Evolutionary conservation across 2,113 vertebrate genomes (phyloP).

Genomic region (Ammodytes dubius): DNA sequence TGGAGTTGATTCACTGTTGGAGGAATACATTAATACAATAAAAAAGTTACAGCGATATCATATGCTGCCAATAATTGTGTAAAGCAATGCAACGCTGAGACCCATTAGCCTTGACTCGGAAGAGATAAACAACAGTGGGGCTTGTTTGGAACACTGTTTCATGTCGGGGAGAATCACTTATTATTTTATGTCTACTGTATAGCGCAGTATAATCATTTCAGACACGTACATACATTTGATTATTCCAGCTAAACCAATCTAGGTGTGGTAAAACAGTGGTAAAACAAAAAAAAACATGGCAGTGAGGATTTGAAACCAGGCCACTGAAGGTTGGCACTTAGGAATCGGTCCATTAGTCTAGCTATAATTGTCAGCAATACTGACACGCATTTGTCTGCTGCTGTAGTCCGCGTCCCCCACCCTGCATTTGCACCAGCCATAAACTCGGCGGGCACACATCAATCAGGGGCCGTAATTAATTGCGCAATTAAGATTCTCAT

Average conservation of each 20-base stretch:
- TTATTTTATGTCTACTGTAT: conserved; percentile 21
- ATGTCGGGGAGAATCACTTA: not conserved
- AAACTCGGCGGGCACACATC: conserved; percentile 84
- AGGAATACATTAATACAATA: conserved; percentile 13
- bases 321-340: conserved; percentile 52
- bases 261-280: not conserved
- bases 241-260: conserved; percentile 22
- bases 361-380: conserved; percentile 75
- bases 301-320: conserved; percentile 50
- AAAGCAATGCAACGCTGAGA: conserved; percentile 31
- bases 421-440: conserved; percentile 63
- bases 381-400: conserved; percentile 73
- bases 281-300: conserved; percentile 21
- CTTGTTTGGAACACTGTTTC: conserved; percentile 30
- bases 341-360: conserved; percentile 71
- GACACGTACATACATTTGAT: not conserved
- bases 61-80: conserved; percentile 66
- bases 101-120: conserved; percentile 29
- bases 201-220: not conserved
- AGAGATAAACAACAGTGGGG: conserved; percentile 50
- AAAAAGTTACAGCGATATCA: conserved; percentile 55
- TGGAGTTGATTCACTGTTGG: not conserved
- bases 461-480: conserved; percentile 84
- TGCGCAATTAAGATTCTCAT: conserved; percentile 85
- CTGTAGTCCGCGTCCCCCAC: conserved; percentile 31